Evolutionary conservation across 2,113 vertebrate species (phyloP).

Genomic region (Saguinus midas): DNA sequence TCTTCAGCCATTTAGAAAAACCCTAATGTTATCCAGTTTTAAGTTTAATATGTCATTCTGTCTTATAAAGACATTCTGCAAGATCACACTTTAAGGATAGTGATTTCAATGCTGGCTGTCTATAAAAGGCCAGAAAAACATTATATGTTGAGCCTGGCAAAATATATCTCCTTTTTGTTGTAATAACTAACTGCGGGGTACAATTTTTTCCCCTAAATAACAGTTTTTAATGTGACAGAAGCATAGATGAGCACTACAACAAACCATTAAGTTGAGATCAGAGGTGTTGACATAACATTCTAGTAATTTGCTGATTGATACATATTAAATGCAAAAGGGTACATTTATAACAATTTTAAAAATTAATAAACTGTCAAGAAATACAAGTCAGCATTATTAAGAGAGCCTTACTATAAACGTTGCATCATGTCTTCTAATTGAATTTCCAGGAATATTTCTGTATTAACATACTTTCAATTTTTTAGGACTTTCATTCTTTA

Average conservation of each 20-base stretch:
- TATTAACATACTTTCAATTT: slow-evolving; percentile 30
- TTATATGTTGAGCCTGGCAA: not conserved
- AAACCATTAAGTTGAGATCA: slow-evolving; percentile 46
- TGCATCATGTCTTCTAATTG: slow-evolving; percentile 31
- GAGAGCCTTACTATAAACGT: slow-evolving; percentile 37
- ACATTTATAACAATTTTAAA: slow-evolving; percentile 42
- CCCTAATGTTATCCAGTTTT: not conserved
- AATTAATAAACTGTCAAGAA: slow-evolving; percentile 64
- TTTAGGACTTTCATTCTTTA: slow-evolving; percentile 42
- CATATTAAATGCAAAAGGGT: slow-evolving; percentile 61
- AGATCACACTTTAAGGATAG: slow-evolving; percentile 12
- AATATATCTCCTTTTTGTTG: slow-evolving; percentile 26
- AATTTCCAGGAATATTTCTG: slow-evolving; percentile 45
- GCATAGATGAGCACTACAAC: slow-evolving; percentile 1
- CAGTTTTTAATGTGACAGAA: slow-evolving; percentile 41
- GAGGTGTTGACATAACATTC: slow-evolving; percentile 45
- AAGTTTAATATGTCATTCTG: not conserved
- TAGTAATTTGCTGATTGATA: slow-evolving; percentile 65
- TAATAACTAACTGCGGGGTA: slow-evolving; percentile 40
- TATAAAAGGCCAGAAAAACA: slow-evolving; percentile 47
- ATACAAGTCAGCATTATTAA: slow-evolving; percentile 47
- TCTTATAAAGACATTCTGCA: not conserved
- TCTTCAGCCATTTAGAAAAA: not conserved
- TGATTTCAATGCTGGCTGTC: slow-evolving; percentile 54
- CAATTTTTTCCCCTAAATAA: not conserved